phyloP scores from a whole-genome alignment of 1,140 invertebrate species.

The Neodiprion lecontei region DNA sequence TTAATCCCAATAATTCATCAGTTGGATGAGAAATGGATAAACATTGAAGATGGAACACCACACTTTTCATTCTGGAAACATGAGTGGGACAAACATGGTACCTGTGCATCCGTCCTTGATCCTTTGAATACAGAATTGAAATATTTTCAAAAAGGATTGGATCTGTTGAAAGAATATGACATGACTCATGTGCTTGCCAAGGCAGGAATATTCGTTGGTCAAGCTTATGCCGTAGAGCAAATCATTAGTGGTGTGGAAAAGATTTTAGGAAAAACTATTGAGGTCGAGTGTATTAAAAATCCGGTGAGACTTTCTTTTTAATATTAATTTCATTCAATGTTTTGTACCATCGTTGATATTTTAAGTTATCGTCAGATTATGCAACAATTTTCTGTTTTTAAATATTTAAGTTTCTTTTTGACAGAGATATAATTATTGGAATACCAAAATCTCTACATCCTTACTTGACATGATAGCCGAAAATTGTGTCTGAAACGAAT shows the following conservation, averaged over 20 bases:
- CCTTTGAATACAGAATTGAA: constrained; percentile 71
- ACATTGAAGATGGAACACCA: constrained; percentile 70
- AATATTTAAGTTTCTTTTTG: constrained; percentile 17
- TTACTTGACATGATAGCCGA: too few relatives aligned
- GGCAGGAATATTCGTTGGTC: constrained; percentile 67
- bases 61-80: constrained; percentile 77
- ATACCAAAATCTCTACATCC: background rate
- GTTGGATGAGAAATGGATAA: constrained; percentile 75
- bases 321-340: background rate
- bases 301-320: constrained; percentile 32
- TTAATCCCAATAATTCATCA: constrained; percentile 67
- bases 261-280: constrained; percentile 24
- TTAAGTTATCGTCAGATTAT: background rate
- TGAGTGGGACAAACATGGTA: constrained; percentile 87
- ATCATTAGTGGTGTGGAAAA: constrained; percentile 67
- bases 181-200: constrained; percentile 68
- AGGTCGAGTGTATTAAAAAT: constrained; percentile 41
- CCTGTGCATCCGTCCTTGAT: constrained; percentile 73
- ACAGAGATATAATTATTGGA: constrained; percentile 7
- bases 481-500: too few relatives aligned
- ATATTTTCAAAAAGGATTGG: constrained; percentile 75
- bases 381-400: background rate
- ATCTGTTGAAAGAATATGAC: constrained; percentile 69
- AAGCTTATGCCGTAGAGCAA: constrained; percentile 63
- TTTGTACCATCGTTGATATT: background rate